Evolutionary conservation across 2,797 vertebrate genomes (phyloP).

Genomic region (Lepidocolaptes lacrymiger): DNA sequence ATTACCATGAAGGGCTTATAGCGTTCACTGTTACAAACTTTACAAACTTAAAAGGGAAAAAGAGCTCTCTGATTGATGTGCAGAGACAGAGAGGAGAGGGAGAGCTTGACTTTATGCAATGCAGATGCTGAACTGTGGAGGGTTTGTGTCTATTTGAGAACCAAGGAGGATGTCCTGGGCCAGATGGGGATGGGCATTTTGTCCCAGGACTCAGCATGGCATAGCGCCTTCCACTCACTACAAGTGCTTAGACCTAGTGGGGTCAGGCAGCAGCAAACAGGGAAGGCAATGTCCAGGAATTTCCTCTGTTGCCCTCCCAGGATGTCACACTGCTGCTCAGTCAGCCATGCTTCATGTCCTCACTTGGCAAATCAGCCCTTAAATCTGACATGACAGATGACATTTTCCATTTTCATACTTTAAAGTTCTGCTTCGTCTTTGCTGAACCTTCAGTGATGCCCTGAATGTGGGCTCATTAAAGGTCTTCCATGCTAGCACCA

Average conservation of each 20-base stretch:
- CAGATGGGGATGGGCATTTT: neutral
- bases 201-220: neutral
- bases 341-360: neutral
- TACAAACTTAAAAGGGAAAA: neutral
- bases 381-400: constrained; percentile 55
- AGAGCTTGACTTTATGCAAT: neutral
- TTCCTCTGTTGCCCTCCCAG: neutral
- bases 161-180: neutral
- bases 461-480: neutral
- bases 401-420: constrained; percentile 39
- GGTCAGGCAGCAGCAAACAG: neutral
- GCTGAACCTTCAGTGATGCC: constrained; percentile 24
- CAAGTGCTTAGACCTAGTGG: neutral
- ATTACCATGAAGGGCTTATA: neutral
- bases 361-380: neutral
- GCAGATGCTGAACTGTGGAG: neutral
- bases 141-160: neutral
- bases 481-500: neutral
- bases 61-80: neutral
- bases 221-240: neutral
- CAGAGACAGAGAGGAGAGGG: neutral
- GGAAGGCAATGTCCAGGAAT: neutral
- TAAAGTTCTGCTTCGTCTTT: neutral
- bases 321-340: neutral
- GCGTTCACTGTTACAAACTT: neutral